Percentiles rank a stretch among this genome's conserved stretches.
These are phyloP conservation scores for Hydra vulgaris DNA, from an alignment of 30 jellyfish, hydroid and myxozoan species.

Conservation along the genomic window DNA sequence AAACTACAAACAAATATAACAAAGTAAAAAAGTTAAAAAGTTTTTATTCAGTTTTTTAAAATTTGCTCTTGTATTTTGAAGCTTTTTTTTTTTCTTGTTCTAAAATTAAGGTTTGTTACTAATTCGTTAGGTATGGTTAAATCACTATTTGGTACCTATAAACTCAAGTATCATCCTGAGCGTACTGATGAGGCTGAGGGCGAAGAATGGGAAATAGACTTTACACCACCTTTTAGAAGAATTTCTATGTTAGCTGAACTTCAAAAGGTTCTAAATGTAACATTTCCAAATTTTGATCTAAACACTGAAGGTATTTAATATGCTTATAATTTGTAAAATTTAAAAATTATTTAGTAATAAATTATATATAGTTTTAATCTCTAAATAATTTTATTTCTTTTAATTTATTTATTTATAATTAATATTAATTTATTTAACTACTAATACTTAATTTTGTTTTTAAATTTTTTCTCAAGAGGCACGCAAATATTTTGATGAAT, in stretches of 20 bases:
- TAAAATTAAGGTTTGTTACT: not conserved
- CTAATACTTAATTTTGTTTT: not conserved
- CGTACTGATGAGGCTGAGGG: constrained; percentile 69
- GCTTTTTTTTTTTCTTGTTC: not conserved
- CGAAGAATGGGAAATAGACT: constrained; percentile 77
- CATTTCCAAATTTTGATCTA: constrained; percentile 63
- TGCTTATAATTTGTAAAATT: not conserved
- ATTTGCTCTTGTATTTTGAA: not conserved
- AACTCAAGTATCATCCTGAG: constrained; percentile 79
- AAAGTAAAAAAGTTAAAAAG: too few relatives aligned
- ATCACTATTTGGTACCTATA: constrained; percentile 64
- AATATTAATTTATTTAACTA: not conserved
- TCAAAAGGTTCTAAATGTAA: constrained; percentile 58
- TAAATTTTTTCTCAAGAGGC: constrained; percentile 44
- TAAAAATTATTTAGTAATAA: not conserved
- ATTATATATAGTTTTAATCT: not conserved
- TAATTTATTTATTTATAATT: not conserved
- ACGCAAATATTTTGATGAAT: constrained; percentile 65
- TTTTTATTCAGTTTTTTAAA: not conserved
- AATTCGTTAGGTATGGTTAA: constrained; percentile 70
- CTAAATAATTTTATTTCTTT: not conserved
- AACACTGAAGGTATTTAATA: constrained; percentile 29
- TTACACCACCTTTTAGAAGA: constrained; percentile 92
- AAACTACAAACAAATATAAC: too few relatives aligned
- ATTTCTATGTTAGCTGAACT: constrained; percentile 69